These are phyloP conservation scores for Myotis myotis DNA, from an alignment of 2,797 vertebrate genomes.

Conservation along the genomic window DNA sequence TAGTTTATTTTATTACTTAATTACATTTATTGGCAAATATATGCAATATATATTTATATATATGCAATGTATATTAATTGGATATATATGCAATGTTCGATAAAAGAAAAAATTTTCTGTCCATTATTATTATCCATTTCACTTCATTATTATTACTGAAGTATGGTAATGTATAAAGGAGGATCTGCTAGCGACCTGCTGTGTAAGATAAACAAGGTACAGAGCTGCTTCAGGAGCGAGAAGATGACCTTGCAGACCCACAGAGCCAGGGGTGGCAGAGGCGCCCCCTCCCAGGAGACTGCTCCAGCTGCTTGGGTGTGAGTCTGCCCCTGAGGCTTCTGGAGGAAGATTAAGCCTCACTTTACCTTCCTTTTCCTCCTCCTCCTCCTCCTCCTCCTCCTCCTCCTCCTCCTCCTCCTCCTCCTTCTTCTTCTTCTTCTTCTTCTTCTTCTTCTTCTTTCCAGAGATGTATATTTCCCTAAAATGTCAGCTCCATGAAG, in stretches of 20 bases:
- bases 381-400: background rate
- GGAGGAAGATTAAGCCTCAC: background rate
- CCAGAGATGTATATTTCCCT: background rate
- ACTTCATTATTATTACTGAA: background rate
- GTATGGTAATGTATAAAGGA: background rate
- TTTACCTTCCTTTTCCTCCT: background rate
- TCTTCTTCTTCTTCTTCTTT: background rate
- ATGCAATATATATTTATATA: no score
- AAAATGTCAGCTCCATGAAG: background rate
- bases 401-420: fast-evolving
- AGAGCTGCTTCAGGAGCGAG: background rate
- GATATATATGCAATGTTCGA: background rate
- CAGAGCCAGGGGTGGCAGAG: background rate
- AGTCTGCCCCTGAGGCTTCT: background rate
- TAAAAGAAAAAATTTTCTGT: background rate
- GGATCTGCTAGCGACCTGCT: background rate
- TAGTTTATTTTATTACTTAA: background rate
- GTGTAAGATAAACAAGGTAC: fast-evolving
- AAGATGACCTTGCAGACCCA: background rate
- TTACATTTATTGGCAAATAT: constrained; percentile 21
- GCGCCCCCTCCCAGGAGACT: background rate
- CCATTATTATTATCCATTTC: background rate
- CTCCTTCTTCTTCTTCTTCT: background rate
- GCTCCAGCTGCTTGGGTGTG: background rate
- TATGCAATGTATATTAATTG: no score